phyloP scores from a whole-genome alignment of 1,140 invertebrate genomes.

The Drosophila novamexicana region DNA sequence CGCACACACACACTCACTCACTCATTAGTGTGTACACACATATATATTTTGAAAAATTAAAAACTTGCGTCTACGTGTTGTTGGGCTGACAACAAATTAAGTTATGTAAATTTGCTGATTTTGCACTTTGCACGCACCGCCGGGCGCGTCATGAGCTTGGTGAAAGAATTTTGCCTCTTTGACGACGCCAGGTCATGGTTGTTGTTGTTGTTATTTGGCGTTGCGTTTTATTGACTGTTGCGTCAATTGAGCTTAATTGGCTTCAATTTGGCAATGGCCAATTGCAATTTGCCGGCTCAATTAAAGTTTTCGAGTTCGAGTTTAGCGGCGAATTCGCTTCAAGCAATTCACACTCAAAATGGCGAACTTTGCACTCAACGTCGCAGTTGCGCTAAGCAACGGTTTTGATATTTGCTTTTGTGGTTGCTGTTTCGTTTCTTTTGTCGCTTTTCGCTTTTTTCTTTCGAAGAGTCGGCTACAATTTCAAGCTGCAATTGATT shows the following conservation, averaged over 20 bases:
- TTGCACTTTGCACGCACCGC: slow-evolving; percentile 35
- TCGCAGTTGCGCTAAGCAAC: slow-evolving; percentile 28
- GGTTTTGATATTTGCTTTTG: slow-evolving; percentile 26
- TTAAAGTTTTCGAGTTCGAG: slow-evolving; percentile 39
- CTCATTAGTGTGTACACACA: background rate
- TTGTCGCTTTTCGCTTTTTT: slow-evolving; percentile 27
- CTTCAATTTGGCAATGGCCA: slow-evolving; percentile 51
- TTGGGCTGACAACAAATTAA: slow-evolving; percentile 32
- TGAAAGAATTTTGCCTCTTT: slow-evolving; percentile 28
- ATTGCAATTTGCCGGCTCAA: slow-evolving; percentile 51
- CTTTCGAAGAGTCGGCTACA: slow-evolving; percentile 20
- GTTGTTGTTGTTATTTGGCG: slow-evolving; percentile 42
- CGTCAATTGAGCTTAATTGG: slow-evolving; percentile 68
- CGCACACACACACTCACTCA: slow-evolving; percentile 9
- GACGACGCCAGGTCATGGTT: slow-evolving; percentile 41
- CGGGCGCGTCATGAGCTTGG: slow-evolving; percentile 23
- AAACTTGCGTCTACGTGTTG: background rate
- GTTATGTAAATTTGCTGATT: slow-evolving; percentile 47
- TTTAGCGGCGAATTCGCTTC: slow-evolving; percentile 40
- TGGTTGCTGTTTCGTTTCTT: slow-evolving; percentile 29
- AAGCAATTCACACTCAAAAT: slow-evolving; percentile 42
- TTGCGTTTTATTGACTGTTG: slow-evolving; percentile 36
- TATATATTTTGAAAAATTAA: background rate
- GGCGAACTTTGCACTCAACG: slow-evolving; percentile 45
- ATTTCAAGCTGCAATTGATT: slow-evolving; percentile 29